Evolutionary conservation across 2,888 invertebrate genomes (phyloP).

Genomic region (Sinopyrophorus schimmeli): DNA sequence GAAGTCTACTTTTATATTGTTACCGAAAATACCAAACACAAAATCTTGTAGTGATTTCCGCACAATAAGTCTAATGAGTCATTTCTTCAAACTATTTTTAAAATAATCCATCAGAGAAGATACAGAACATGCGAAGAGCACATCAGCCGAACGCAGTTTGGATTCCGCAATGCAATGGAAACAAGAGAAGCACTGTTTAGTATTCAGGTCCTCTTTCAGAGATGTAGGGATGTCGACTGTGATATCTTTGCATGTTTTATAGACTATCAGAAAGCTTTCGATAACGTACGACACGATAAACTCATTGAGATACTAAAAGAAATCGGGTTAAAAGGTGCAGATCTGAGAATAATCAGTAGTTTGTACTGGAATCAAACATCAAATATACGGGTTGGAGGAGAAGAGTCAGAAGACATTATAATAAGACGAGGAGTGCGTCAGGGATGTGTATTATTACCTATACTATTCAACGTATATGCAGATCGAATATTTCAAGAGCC

Average conservation of each 20-base stretch:
- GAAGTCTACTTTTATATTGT: too few relatives aligned
- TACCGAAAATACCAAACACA: constrained; percentile 1
- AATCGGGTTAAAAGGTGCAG: not conserved
- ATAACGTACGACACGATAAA: not conserved
- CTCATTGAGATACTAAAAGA: constrained; percentile 8
- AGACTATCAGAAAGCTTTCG: constrained; percentile 4
- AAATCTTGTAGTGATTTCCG: constrained; percentile 5
- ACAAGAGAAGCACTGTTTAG: constrained; percentile 2
- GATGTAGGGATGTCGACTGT: constrained; percentile 4
- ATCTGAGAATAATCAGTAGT: constrained; percentile 7
- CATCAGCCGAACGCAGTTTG: constrained; percentile 2
- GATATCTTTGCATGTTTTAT: not conserved
- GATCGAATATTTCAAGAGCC: constrained; percentile 2
- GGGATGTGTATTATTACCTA: not conserved
- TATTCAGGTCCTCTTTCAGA: constrained; percentile 8
- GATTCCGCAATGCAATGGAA: constrained; percentile 6
- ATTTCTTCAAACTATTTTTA: not conserved
- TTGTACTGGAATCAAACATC: constrained; percentile 12
- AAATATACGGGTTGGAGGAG: not conserved
- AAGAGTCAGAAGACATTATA: not conserved
- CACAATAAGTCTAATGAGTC: constrained; percentile 6
- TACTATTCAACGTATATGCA: constrained; percentile 6
- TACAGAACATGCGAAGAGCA: constrained; percentile 2
- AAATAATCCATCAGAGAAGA: constrained; percentile 5
- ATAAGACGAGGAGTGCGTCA: constrained; percentile 1